Evolutionary conservation across 2,797 vertebrate genomes (phyloP).

Genomic region (Borostomias antarcticus): DNA sequence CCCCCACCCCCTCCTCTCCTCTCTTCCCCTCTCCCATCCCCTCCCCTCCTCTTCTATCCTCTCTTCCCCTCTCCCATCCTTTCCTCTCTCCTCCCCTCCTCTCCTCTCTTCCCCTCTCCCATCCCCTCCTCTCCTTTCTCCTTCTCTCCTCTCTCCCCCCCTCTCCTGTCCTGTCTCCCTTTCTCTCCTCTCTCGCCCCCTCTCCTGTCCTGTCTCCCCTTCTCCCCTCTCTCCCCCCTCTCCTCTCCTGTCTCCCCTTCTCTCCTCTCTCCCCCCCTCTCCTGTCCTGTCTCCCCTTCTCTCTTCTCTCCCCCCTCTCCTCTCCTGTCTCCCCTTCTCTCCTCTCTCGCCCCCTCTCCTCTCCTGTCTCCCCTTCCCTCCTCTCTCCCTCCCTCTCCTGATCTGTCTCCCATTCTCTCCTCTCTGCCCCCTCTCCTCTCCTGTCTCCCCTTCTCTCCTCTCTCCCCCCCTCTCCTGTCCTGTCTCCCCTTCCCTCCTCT

Average conservation of each 20-base stretch:
- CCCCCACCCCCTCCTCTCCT: constrained; percentile 42
- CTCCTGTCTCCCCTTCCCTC: constrained; percentile 24
- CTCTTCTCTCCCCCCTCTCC: neutral
- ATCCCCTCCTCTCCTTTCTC: constrained; percentile 19
- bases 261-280: neutral
- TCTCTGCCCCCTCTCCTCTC: constrained; percentile 36
- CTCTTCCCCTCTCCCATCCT: constrained; percentile 7
- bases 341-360: constrained; percentile 54
- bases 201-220: neutral
- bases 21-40: constrained; percentile 59
- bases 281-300: constrained; percentile 13
- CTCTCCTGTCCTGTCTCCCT: constrained; percentile 43
- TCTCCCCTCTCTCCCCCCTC: constrained; percentile 10
- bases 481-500: constrained; percentile 11
- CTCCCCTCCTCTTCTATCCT: no score
- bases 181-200: constrained; percentile 9
- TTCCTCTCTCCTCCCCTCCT: constrained; percentile 12
- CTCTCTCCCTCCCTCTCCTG: neutral
- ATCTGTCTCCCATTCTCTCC: neutral
- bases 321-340: constrained; percentile 29
- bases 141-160: constrained; percentile 48
- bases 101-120: constrained; percentile 32
- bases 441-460: constrained; percentile 13
- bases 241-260: constrained; percentile 38
- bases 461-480: neutral